Base-by-base conservation (phyloP, 2,113 vertebrate species). In the Deroptyus accipitrinus region DNA sequence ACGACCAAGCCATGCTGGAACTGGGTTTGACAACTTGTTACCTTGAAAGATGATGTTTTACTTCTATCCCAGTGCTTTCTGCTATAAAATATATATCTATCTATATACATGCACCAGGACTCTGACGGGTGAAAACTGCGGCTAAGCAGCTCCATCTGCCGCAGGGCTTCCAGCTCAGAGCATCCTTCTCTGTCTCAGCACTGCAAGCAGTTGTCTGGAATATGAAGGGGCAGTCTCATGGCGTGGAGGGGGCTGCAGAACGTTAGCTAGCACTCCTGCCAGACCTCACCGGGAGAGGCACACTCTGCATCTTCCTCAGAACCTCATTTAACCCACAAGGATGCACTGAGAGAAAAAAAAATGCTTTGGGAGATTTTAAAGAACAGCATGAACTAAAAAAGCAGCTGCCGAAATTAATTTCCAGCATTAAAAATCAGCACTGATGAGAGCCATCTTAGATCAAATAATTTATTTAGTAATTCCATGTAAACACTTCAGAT, bases 391-490 rank as follows among this genome's bases (percentile, higher is more conserved):
- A 37, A 95, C 44, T 87, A 62, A 92, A 96, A 80, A 72, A 66
- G 57, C 82, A 83, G 90, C 59, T 96, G 61, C 86, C 88, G 86
- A 82, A 96, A 55, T n/a, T 19, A 52, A 85, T 96, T 95, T 90
- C 90, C 69, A 90, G 90, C 83, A 67, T 97, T 86, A 96, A 96
- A 97, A 97, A 97, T 94, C 96, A 97, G 93, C 93, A 97, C 87
- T 92, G 95, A 89, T 94, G 86, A 96, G 86, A 97, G 86, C 55
- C 97, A 76, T 97, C 92, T 97, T 97, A 97, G 88, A 95, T 96
- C 95, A 97, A 95, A 97, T 97, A 96, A 97, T 97, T 95, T 97
- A 96, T 95, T 96, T 96, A 94, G 92, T 94, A 95, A 95, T 95
- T 95, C 95, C 93, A 97, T 95, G 95, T 93, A 97, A 98, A 98